These are phyloP conservation scores for Amblyopsis hoosieri DNA, from an alignment of 2,797 vertebrate genomes.

Conservation along the genomic window DNA sequence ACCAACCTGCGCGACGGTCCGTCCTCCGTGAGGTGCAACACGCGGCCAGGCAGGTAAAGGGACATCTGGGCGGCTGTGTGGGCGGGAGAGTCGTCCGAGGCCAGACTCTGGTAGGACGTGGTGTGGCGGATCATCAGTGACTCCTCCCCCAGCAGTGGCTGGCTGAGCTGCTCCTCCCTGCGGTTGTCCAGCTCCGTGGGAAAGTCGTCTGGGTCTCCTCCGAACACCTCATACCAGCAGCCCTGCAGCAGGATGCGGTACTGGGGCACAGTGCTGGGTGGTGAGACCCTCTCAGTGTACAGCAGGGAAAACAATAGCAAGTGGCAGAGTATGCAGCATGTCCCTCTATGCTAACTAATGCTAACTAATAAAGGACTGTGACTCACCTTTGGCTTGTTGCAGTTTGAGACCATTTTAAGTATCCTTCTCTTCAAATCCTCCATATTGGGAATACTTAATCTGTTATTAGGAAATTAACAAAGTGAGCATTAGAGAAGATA, in stretches of 20 bases:
- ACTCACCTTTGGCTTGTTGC: slow-evolving; percentile 92
- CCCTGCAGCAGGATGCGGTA: slow-evolving; percentile 93
- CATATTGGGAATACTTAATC: slow-evolving; percentile 94
- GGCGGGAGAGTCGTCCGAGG: slow-evolving; percentile 80
- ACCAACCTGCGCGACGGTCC: slow-evolving; percentile 81
- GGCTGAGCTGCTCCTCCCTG: slow-evolving; percentile 78
- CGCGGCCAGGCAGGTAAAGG: slow-evolving; percentile 88
- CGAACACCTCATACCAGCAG: slow-evolving; percentile 94
- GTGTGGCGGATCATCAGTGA: slow-evolving; percentile 84
- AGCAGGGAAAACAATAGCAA: not conserved
- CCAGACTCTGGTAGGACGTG: slow-evolving; percentile 82
- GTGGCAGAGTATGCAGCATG: not conserved
- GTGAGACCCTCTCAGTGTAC: not conserved
- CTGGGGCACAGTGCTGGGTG: slow-evolving; percentile 61
- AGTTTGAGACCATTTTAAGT: slow-evolving; percentile 91
- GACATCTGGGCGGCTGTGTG: slow-evolving; percentile 80
- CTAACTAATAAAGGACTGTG: not conserved
- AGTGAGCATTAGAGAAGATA: not conserved
- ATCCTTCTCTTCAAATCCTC: slow-evolving; percentile 92
- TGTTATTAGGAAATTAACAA: slow-evolving; percentile 49
- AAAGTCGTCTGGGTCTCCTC: slow-evolving; percentile 85
- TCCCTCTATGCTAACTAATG: too few species aligned
- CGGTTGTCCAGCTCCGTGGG: slow-evolving; percentile 90
- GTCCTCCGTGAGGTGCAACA: slow-evolving; percentile 90
- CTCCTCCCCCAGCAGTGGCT: slow-evolving; percentile 91